Evolutionary conservation across 2,888 invertebrate genomes (phyloP), one percentile per base, ranked within the genome.

Genomic region (Bugula neritina): DNA sequence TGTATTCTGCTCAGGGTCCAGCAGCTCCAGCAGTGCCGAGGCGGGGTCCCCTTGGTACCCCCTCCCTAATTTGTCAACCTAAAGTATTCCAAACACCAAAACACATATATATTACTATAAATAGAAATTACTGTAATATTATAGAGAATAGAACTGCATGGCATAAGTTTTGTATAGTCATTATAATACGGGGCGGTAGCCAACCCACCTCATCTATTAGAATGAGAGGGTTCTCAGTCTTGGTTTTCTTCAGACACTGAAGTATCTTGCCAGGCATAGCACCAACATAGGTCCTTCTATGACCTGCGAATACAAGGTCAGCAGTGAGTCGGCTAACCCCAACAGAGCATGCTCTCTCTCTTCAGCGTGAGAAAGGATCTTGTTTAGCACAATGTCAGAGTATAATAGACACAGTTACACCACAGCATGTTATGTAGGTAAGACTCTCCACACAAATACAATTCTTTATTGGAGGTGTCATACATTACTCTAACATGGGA

Each of bases 251-350:
- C 75, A 99, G 87, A 81, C 98, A 99, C 85, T 99, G 99, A 80
- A 99, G 97, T 21, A 98, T 88, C 87, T 99, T 99, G 35, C 99
- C 99, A 0, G 99, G 99, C 99, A 99, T 99, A 1, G 99, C 98
- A 21, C 99, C 99, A 21, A 99, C 97, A 85, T 99, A 99, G 0
- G 99, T 99, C 77, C 98, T 88, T 77, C 86, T 84, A 75, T 74
- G 74, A 3, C 74, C 63, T 63, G 31, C 63, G 3, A 74, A 35
- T 3, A 34, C 25, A 10, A 58, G 10, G 13, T n/a, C n/a, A n/a
- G n/a, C n/a, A 10, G 43, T 17, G 43, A 43, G 17, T 43, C 43
- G 17, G 17, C 43, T 5, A 43, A 43, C 43, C 43, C 43, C 43
- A 43, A 43, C 43, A 43, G 10, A 17, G 17, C 43, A 43, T 43